Base-by-base conservation (phyloP, 2,113 vertebrate species). In the Lynx canadensis region DNA sequence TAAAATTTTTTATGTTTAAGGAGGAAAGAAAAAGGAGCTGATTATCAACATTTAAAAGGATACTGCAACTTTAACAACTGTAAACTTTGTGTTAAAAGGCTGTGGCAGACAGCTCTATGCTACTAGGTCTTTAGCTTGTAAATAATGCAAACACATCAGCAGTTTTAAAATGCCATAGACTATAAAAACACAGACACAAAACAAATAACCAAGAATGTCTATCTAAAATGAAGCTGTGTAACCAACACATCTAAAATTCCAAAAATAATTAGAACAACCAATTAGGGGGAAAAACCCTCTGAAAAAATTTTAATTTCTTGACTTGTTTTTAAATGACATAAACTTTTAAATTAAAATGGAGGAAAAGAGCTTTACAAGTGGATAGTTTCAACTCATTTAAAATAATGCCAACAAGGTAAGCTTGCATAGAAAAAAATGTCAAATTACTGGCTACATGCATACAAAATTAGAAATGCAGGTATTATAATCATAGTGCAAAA, bases 401-500 rank as follows among this genome's bases (percentile, higher is more conserved):
- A 99, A 99, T 99, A 99, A 99, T 98, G 98, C 98, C 98, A 98
- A 99, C 98, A 99, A 99, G 97, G 89, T 98, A 98, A 98, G 98
- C 98, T 99, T 99, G 99, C 98, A 99, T 99, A 99, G 99, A 98
- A 98, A 98, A 98, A 98, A 98, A 98, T 97, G 97, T 98, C 97
- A 98, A 98, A 99, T 99, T 99, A 99, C 98, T 98, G 99, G 99
- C 98, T 99, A 99, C 99, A 99, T 99, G 99, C 99, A 99, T 98
- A 98, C 98, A 98, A 98, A 98, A 97, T 95, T 98, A 98, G 97
- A 98, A 98, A 99, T 98, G 98, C 99, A 98, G 99, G 98, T 98
- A 99, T 98, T 97, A 97, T 79, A 99, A 99, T 99, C 98, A 99
- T 99, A 99, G 99, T 99, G 99, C 99, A 99, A 99, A 98, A 99